Evolutionary conservation across 2,888 invertebrate genomes (phyloP).

Genomic region (Rhingia rostrata): DNA sequence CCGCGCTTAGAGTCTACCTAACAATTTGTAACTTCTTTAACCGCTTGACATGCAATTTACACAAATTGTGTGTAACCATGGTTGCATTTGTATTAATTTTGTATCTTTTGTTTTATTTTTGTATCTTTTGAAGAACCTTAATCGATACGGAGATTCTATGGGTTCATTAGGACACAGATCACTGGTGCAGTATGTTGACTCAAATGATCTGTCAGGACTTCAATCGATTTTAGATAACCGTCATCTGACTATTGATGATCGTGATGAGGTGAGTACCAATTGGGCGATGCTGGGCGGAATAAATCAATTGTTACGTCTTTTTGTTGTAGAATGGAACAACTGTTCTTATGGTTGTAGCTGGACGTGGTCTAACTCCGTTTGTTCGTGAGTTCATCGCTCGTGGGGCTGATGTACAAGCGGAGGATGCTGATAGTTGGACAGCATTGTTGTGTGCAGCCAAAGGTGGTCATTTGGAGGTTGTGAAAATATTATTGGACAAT

Average conservation of each 20-base stretch:
- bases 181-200: constrained; percentile 90
- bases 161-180: constrained; percentile 94
- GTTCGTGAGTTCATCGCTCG: constrained; percentile 93
- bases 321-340: constrained; percentile 93
- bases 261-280: constrained; percentile 88
- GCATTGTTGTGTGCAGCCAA: constrained; percentile 95
- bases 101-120: constrained; percentile 35
- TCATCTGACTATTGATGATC: constrained; percentile 92
- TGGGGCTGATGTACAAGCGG: constrained; percentile 95
- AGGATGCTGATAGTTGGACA: constrained; percentile 97
- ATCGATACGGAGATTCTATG: constrained; percentile 93
- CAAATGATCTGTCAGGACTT: constrained; percentile 91
- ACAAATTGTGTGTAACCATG: constrained; percentile 6
- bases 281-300: constrained; percentile 51
- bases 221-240: constrained; percentile 92
- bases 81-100: constrained; percentile 10
- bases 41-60: constrained; percentile 18
- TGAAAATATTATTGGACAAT: constrained; percentile 91
- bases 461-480: constrained; percentile 92
- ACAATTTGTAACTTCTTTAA: constrained; percentile 7
- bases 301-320: constrained; percentile 32
- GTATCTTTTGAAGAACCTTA: constrained; percentile 87
- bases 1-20: constrained; percentile 38
- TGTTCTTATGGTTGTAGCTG: constrained; percentile 95
- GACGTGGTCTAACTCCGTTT: constrained; percentile 92